Evolutionary conservation across 2,888 invertebrate genomes (phyloP).

Genomic region (Andrena flavipes): DNA sequence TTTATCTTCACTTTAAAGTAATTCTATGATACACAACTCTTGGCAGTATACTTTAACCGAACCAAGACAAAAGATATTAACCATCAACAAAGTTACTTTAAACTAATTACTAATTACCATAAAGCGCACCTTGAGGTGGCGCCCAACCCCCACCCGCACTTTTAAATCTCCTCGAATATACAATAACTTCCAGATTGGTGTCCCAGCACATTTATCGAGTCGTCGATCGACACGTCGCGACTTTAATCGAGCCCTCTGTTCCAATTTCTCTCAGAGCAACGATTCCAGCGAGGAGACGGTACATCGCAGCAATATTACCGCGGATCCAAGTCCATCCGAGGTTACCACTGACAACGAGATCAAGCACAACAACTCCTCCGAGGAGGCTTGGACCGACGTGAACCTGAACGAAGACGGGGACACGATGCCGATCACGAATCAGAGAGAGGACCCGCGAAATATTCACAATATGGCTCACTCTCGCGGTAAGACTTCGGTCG

Average conservation of each 20-base stretch:
- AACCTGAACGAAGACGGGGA: slow-evolving; percentile 94
- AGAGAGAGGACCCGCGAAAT: slow-evolving; percentile 86
- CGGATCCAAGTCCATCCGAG: slow-evolving; percentile 83
- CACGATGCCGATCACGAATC: slow-evolving; percentile 82
- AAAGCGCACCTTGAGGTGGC: background rate
- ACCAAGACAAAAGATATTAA: background rate
- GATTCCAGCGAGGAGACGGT: slow-evolving; percentile 92
- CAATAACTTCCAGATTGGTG: slow-evolving; percentile 11
- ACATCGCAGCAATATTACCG: slow-evolving; percentile 82
- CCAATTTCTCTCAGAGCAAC: slow-evolving; percentile 88
- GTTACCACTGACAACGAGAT: slow-evolving; percentile 83
- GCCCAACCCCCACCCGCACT: background rate
- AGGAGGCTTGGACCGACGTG: slow-evolving; percentile 97
- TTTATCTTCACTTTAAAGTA: slow-evolving; percentile 21
- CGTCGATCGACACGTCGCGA: too few species aligned
- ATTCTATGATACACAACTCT: slow-evolving; percentile 15
- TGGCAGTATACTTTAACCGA: background rate
- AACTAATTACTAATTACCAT: background rate
- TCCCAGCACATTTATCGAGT: background rate
- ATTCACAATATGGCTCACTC: slow-evolving; percentile 87
- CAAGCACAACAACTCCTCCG: slow-evolving; percentile 85
- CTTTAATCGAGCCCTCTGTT: slow-evolving; percentile 15
- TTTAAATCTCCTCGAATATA: background rate
- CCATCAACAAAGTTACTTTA: background rate
- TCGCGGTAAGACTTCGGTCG: slow-evolving; percentile 81